A percentile compares a stretch with the other conserved stretches of the same genome.
Conservation (phyloP, 2,888 invertebrate species). For the Metacarcinus magister region DNA sequence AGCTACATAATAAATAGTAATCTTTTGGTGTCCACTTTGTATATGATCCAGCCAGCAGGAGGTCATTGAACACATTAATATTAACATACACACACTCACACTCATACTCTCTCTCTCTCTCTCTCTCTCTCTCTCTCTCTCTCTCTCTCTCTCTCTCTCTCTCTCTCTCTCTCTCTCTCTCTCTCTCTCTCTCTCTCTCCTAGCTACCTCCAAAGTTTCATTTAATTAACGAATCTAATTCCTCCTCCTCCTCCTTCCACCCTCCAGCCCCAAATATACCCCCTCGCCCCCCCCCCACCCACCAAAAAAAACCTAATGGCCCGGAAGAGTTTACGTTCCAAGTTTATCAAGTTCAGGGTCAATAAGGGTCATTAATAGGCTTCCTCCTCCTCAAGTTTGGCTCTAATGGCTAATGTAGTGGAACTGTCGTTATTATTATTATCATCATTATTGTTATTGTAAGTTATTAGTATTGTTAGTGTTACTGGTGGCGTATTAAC, state of each 20-base stretch:
- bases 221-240: background rate
- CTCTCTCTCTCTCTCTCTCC: background rate
- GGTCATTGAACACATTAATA: no score
- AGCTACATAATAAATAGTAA: background rate
- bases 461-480: background rate
- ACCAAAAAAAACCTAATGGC: background rate
- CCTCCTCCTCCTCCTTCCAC: background rate
- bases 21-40: background rate
- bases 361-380: constrained; percentile 20
- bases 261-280: background rate
- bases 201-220: background rate
- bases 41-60: background rate
- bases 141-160: background rate
- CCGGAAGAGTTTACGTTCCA: constrained; percentile 41
- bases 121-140: constrained; percentile 26
- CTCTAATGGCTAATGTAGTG: constrained; percentile 18
- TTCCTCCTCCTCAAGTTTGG: constrained; percentile 9
- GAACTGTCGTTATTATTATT: background rate
- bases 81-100: background rate
- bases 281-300: background rate
- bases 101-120: background rate
- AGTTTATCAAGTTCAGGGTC: constrained; percentile 48
- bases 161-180: constrained; percentile 1
- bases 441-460: background rate
- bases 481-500: background rate